A percentile compares a stretch with the other conserved stretches of the same genome.
Conservation (phyloP, 1,140 invertebrate species). For the Calephelis virginiensis region DNA sequence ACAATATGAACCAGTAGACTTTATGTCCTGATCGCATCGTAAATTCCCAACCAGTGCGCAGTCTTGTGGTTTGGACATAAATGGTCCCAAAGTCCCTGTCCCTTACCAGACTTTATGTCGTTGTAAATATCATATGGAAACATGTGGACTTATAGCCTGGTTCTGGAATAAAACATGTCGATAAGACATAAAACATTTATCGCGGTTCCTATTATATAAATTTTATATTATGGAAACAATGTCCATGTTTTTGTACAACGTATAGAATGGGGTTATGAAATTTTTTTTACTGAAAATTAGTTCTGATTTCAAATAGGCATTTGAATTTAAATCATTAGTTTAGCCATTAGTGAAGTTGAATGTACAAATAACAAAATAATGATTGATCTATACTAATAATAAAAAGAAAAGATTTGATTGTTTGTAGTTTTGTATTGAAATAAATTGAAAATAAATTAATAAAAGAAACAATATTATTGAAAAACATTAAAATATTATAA, state of each 20-base stretch:
- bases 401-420: no score
- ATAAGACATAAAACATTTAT: neutral
- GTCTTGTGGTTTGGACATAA: slow-evolving; percentile 7
- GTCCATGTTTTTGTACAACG: neutral
- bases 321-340: no score
- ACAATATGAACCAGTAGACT: neutral
- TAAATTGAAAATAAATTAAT: no score
- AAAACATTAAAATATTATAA: no score
- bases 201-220: neutral
- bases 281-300: neutral
- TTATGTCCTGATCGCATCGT: neutral
- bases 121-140: neutral
- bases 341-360: no score
- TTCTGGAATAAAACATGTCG: slow-evolving; percentile 7
- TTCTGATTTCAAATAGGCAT: no score
- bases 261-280: neutral
- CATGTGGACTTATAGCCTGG: neutral
- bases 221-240: neutral
- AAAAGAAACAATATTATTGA: no score
- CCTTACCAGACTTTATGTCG: neutral
- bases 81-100: slow-evolving; percentile 3
- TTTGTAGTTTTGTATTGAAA: no score
- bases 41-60: slow-evolving; percentile 1
- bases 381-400: no score
- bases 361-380: no score